Base-by-base conservation (phyloP, 2,797 vertebrate species). In the Chrosomus eos region DNA sequence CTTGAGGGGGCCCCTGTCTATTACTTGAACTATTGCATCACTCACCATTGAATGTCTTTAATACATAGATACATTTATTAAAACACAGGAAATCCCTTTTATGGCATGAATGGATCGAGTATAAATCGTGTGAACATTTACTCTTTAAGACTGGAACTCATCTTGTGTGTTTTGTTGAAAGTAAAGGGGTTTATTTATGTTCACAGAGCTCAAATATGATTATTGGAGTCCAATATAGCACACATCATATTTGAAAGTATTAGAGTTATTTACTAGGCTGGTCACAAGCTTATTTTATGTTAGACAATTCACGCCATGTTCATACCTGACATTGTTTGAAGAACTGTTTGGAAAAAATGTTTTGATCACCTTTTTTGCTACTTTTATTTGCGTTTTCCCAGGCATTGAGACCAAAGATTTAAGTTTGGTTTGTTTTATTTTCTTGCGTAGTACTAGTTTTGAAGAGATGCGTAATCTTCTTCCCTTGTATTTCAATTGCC, bases 21-120 rank as follows among this genome's bases (percentile, higher is more conserved):
- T 94, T 96, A 97, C 96, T 97, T 97, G 96, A 97, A 96, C 94
- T 95, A 92, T 95, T 91, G 93, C 71, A 80, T 95, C 92, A 93
- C 94, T 96, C 93, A 93, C 95, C 93, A 93, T 94, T 96, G 95
- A 97, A 96, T 96, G 95, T 96, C 93, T 95, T 95, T 93, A 93
- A 90, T 88, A 87, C 91, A 93, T 92, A 93, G 90, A 92, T 91
- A 92, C 91, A 88, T 94, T 91, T 94, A 94, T 93, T 83, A 90
- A 88, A 91, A 79, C 83, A 92, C 90, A 92, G 88, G 87, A 91
- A 85, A 90, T 92, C 90, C 88, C 86, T 90, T 91, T 89, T 86
- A 88, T 85, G 90, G 90, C 90, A 90, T 87, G 87, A 90, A 86
- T 36, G 64, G 77, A 77, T 86, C 67, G 82, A 83, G 79, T 85